These are phyloP conservation scores for Erynnis tages DNA, from an alignment of 2,888 invertebrate species.

Conservation along the genomic window DNA sequence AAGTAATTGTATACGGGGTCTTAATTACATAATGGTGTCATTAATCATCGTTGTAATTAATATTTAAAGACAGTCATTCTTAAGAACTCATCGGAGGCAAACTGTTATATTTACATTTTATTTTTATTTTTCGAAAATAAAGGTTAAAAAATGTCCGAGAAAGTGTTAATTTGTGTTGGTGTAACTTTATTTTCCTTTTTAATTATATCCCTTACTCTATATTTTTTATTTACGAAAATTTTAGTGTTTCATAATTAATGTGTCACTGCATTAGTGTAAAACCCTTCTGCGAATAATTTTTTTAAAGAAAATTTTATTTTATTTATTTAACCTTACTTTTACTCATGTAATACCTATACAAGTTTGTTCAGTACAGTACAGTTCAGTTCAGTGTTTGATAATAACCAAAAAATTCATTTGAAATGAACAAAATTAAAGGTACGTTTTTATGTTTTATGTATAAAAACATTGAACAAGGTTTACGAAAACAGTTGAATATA, in stretches of 20 bases:
- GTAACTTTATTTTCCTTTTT: background rate
- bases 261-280: no score
- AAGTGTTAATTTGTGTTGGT: background rate
- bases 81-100: background rate
- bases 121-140: background rate
- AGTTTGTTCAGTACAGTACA: no score
- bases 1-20: background rate
- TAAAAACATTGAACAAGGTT: no score
- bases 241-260: background rate
- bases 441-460: no score
- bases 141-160: background rate
- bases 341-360: no score
- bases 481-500: no score
- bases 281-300: no score
- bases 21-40: background rate
- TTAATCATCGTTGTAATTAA: background rate
- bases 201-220: background rate
- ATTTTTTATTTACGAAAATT: conserved; percentile 16
- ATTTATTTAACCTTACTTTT: no score
- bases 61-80: background rate
- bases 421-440: no score
- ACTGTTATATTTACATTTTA: background rate
- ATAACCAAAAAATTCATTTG: no score
- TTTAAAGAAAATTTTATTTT: no score
- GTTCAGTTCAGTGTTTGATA: no score